Percentiles rank a stretch among this genome's conserved stretches.
phyloP scores from a whole-genome alignment of 2,113 vertebrate genomes.

The Callithrix jacchus region DNA sequence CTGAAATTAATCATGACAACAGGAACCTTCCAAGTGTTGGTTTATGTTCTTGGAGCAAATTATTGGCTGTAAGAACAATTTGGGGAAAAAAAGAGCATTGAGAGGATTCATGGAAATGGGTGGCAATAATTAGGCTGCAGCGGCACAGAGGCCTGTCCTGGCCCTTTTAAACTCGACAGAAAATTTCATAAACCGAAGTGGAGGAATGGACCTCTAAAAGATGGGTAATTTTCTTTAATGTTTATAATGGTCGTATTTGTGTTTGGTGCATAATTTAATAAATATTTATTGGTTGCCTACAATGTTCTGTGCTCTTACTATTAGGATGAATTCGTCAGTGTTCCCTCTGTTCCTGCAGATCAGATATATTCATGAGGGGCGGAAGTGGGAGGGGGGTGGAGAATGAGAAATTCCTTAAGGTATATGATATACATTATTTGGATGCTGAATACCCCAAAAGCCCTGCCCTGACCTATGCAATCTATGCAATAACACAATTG shows the following conservation, averaged over 20 bases:
- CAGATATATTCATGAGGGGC: background rate
- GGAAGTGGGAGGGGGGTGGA: too few relatives aligned
- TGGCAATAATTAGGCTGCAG: conserved; percentile 42
- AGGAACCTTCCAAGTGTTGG: background rate
- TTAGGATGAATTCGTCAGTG: background rate
- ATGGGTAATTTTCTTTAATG: background rate
- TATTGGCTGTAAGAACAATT: conserved; percentile 52
- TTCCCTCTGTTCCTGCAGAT: background rate
- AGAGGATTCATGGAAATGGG: conserved; percentile 48
- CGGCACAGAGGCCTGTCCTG: background rate
- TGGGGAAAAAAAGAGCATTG: conserved; percentile 33
- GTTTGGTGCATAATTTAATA: background rate
- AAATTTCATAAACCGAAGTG: background rate
- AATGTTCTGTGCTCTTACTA: background rate
- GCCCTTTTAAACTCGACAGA: conserved; percentile 2
- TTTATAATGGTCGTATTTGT: background rate
- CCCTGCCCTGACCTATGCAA: too few relatives aligned
- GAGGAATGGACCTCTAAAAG: background rate
- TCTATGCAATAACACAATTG: too few relatives aligned
- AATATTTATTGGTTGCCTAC: background rate
- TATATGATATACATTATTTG: too few relatives aligned
- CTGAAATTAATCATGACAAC: background rate
- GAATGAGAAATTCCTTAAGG: too few relatives aligned
- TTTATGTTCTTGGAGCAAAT: background rate
- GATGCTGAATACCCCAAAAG: too few relatives aligned